Evolutionary conservation across 2,113 vertebrate species (phyloP).

Genomic region (Jaculus jaculus): DNA sequence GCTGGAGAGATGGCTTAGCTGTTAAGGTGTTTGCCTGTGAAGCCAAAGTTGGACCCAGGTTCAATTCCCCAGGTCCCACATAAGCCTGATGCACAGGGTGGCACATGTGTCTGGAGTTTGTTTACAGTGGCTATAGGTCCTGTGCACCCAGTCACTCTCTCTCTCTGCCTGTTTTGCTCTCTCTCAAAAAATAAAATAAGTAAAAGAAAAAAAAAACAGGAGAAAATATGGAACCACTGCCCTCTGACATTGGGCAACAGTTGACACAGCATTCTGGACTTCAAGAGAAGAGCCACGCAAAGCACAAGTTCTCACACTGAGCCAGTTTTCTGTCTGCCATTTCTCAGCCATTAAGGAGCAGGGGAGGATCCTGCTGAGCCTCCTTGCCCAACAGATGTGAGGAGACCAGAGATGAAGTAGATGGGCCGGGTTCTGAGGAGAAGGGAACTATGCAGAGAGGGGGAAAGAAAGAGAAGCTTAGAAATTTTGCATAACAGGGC

Average conservation of each 20-base stretch:
- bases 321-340: slow-evolving; percentile 11
- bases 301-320: neutral
- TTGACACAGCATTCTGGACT: neutral
- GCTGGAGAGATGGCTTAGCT: no score
- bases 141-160: no score
- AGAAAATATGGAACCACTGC: neutral
- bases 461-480: neutral
- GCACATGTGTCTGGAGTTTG: no score
- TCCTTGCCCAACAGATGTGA: neutral
- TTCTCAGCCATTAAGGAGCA: neutral
- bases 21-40: no score
- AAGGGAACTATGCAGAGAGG: neutral
- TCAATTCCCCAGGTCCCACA: no score
- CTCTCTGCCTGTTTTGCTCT: no score
- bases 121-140: no score
- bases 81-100: no score
- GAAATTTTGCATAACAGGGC: neutral
- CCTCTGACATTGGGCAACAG: neutral
- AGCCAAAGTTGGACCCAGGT: no score
- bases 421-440: neutral
- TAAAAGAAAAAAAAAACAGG: neutral
- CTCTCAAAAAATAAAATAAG: no score
- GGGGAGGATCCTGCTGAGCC: neutral
- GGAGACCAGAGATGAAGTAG: neutral
- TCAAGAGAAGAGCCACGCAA: neutral